Evolutionary conservation across 2,113 vertebrate species (phyloP), one percentile per base, ranked within the genome.

Genomic region (Brevimyrus niger): DNA sequence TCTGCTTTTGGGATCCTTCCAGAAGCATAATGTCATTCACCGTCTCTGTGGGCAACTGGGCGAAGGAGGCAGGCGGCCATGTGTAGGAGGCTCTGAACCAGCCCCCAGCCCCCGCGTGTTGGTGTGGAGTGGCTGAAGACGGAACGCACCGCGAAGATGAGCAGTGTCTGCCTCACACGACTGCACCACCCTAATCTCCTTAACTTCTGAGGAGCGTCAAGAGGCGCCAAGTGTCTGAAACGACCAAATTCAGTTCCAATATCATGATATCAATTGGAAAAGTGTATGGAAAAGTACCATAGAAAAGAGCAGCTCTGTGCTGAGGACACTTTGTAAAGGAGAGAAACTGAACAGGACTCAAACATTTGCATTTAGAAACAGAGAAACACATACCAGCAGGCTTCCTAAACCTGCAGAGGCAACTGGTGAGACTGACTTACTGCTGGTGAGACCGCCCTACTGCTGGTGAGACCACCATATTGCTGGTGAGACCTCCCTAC

Each of bases 21-120:
- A 91, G 89, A 91, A 88, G 58, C 48, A 90, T 89, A 90, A 91
- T 90, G 85, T 80, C 88, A 91, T 89, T 90, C 86, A 87, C 83
- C 46, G 35, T 50, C n/a, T 11, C 55, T 88, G 89, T 47, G 86
- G 83, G 61, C 89, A 89, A 91, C 69, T 55, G 90, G 91, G 91
- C 90, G 89, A 91, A 88, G 87, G 89, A 86, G 89, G 38, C 65
- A 82, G 87, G 65, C 69, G 65, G 89, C 65, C 58, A 85, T 92
- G 91, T 82, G 91, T 51, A 73, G 90, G 87, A 90, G 90, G 89
- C 69, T 44, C 89, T 21, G 42, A 48, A 48, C 91, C 89, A 23
- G 86, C 82, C 89, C 61, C 83, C 85, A 88, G 89, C 69, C 83
- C 31, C 44, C n/a, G 73, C 88, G 76, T 89, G 50, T 89, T 76